Conservation (phyloP, 2,113 vertebrate genomes). For the Gymnogyps californianus region DNA sequence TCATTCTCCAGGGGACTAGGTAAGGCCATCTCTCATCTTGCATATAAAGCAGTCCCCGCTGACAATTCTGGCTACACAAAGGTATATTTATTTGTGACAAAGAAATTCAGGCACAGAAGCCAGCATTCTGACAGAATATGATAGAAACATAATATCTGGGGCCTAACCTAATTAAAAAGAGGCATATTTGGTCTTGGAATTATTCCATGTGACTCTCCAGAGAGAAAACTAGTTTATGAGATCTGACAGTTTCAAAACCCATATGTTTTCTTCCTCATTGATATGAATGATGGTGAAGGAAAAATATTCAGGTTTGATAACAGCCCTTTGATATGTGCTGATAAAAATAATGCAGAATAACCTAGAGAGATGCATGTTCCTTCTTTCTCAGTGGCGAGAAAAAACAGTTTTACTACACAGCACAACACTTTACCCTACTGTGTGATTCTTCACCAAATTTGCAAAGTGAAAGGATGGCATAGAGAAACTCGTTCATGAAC, state of each 20-base stretch:
- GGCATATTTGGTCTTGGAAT: slow-evolving; percentile 5
- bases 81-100: not conserved
- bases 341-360: slow-evolving; percentile 5
- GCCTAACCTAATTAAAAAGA: slow-evolving; percentile 29
- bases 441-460: not conserved
- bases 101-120: not conserved
- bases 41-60: not conserved
- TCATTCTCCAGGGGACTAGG: not conserved
- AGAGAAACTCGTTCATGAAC: not conserved
- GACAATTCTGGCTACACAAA: not conserved
- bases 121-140: not conserved
- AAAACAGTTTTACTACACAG: not conserved
- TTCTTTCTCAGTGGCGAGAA: not conserved
- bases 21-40: not conserved
- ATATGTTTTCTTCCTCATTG: not conserved
- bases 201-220: not conserved
- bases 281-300: not conserved
- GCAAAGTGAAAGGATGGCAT: not conserved
- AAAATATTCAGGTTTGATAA: not conserved
- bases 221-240: slow-evolving; percentile 24
- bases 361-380: not conserved
- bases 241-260: not conserved
- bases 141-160: slow-evolving; percentile 13
- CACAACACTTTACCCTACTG: not conserved
- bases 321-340: not conserved